phyloP scores from a whole-genome alignment of 2,113 vertebrate genomes.

The Accipiter cooperii region DNA sequence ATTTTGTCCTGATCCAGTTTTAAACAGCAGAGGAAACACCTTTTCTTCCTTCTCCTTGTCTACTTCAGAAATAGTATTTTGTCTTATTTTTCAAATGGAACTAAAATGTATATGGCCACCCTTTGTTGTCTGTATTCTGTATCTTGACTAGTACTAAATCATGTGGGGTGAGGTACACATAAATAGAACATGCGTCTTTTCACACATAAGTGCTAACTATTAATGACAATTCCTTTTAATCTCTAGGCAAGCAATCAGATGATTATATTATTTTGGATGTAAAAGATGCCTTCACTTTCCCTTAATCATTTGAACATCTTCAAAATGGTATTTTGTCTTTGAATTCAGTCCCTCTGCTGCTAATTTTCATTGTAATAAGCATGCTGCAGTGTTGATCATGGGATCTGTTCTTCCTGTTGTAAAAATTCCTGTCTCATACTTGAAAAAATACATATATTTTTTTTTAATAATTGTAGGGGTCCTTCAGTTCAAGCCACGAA shows the following conservation, averaged over 20 bases:
- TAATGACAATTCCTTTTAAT: not conserved
- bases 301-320: not conserved
- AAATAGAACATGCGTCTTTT: not conserved
- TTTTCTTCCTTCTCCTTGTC: not conserved
- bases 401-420: not conserved
- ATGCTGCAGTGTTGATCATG: accelerated
- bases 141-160: not conserved
- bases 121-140: not conserved
- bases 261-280: not conserved
- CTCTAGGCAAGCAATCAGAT: not conserved
- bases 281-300: not conserved
- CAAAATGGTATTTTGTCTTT: not conserved
- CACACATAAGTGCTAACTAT: not conserved
- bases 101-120: not conserved
- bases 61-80: not conserved
- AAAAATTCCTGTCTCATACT: not conserved
- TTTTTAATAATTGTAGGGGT: conserved; percentile 71
- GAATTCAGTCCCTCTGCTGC: not conserved
- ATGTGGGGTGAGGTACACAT: not conserved
- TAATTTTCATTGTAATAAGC: not conserved
- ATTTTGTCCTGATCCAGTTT: not conserved
- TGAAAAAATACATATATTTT: not conserved
- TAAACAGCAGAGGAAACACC: not conserved
- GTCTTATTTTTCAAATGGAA: not conserved
- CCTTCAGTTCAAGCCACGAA: conserved; percentile 88